Conservation (phyloP, 2,113 vertebrate genomes). For the Rhinichthys klamathensis region DNA sequence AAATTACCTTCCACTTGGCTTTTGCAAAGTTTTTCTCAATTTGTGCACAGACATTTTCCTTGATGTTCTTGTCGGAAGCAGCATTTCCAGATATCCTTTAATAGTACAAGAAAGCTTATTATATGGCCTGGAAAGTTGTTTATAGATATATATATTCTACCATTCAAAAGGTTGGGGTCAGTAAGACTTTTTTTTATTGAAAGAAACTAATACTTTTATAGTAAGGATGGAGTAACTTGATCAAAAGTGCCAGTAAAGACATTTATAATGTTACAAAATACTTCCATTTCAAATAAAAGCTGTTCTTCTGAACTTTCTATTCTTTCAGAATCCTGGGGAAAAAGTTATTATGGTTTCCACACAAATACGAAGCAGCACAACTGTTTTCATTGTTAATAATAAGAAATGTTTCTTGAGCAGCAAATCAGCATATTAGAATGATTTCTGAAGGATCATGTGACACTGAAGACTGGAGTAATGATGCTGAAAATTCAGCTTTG, state of each 20-base stretch:
- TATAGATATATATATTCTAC: neutral
- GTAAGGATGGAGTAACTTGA: neutral
- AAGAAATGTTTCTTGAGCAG: neutral
- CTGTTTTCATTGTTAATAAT: neutral
- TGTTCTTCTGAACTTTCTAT: too few relatives aligned
- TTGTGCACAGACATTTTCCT: slow-evolving; percentile 95
- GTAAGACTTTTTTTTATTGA: neutral
- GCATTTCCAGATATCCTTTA: slow-evolving; percentile 96
- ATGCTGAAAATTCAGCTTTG: neutral
- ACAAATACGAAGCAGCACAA: neutral
- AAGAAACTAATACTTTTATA: neutral
- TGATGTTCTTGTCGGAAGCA: slow-evolving; percentile 98
- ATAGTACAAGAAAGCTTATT: slow-evolving; percentile 31
- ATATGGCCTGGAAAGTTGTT: neutral
- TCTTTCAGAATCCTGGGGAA: too few relatives aligned
- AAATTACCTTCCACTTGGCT: slow-evolving; percentile 96
- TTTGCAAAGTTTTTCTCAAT: slow-evolving; percentile 98
- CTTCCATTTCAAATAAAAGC: too few relatives aligned
- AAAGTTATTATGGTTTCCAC: too few relatives aligned
- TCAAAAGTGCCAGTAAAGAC: neutral
- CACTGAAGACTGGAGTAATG: neutral
- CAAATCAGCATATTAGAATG: neutral
- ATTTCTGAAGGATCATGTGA: neutral
- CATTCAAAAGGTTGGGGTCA: neutral
- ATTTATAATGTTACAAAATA: too few relatives aligned